Conservation (phyloP, 1,140 invertebrate species). For the Drosophila kepulauana region DNA sequence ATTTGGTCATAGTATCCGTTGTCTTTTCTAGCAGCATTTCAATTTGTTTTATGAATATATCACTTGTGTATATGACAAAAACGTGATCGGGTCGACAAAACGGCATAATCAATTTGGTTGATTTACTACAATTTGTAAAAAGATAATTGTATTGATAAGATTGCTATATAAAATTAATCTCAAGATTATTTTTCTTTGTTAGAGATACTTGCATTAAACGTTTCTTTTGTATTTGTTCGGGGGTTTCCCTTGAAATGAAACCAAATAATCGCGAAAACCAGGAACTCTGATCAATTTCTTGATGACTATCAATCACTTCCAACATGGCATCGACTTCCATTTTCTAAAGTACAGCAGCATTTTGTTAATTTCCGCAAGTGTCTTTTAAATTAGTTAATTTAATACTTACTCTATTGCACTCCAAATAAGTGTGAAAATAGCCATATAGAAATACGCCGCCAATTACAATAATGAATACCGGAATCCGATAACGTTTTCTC, state of each 20-base stretch:
- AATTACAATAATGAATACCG: constrained; percentile 44
- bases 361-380: background rate
- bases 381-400: background rate
- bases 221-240: constrained; percentile 31
- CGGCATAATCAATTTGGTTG: constrained; percentile 49
- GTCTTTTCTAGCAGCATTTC: constrained; percentile 63
- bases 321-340: constrained; percentile 65
- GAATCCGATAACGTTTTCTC: constrained; percentile 47
- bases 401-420: constrained; percentile 72
- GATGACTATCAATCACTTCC: constrained; percentile 57
- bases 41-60: constrained; percentile 69
- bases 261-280: constrained; percentile 25
- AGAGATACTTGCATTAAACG: constrained; percentile 42
- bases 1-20: constrained; percentile 35
- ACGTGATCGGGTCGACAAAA: constrained; percentile 75
- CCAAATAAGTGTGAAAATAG: constrained; percentile 73
- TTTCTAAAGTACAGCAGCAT: constrained; percentile 49
- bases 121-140: constrained; percentile 52
- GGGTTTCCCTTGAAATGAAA: constrained; percentile 13
- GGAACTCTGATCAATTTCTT: constrained; percentile 18
- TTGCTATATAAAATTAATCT: no score
- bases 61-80: constrained; percentile 64
- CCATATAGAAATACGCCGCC: constrained; percentile 58
- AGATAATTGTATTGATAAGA: background rate
- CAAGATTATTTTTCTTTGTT: background rate